Evolutionary conservation across 1,140 invertebrate genomes (phyloP), one percentile per base, ranked within the genome.

Genomic region (Sweltsa coloradensis): DNA sequence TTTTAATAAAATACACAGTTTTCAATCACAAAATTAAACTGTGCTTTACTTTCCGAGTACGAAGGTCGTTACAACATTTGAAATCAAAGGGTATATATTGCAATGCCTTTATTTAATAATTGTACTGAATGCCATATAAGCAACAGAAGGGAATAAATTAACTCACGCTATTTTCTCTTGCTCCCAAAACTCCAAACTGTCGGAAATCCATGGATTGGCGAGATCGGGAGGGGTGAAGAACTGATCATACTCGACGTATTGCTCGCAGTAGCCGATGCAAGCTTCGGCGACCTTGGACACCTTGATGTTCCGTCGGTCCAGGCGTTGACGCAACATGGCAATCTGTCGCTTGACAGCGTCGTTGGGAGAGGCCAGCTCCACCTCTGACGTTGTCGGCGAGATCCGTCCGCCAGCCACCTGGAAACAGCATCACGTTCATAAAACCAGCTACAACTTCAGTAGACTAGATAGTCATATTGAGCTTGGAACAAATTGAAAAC

Each of bases 101-200:
- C n/a, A n/a, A n/a, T n/a, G n/a, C n/a, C n/a, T n/a, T n/a, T n/a
- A n/a, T n/a, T n/a, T n/a, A n/a, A n/a, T n/a, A n/a, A n/a, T n/a
- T n/a, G n/a, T n/a, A n/a, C n/a, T 34, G 34, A 34, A 34, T n/a
- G 13, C 2, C 13, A 31, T 31, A 31, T 13, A 31, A 13, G 13
- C 34, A 16, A 3, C 34, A 34, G 0, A 5, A 7, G 14, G 34
- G 34, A 34, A 34, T 18, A 37, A 13, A 49, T 36, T 13, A 16
- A 70, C 74, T 71, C 67, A 91, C 87, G 79, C 85, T 60, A 80
- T 76, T 67, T 85, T 89, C 60, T 94, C 89, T 58, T 83, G 79
- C 56, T 98, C 94, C 96, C 96, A 99, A 60, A 93, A 85, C 59
- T 99, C 96, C 5, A 86, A 80, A 62, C 79, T 95, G 62, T 99